Percentiles rank a stretch among this genome's conserved stretches.
Evolutionary conservation across 2,797 vertebrate species (phyloP).

Genomic region (Coccyzus lansbergi): DNA sequence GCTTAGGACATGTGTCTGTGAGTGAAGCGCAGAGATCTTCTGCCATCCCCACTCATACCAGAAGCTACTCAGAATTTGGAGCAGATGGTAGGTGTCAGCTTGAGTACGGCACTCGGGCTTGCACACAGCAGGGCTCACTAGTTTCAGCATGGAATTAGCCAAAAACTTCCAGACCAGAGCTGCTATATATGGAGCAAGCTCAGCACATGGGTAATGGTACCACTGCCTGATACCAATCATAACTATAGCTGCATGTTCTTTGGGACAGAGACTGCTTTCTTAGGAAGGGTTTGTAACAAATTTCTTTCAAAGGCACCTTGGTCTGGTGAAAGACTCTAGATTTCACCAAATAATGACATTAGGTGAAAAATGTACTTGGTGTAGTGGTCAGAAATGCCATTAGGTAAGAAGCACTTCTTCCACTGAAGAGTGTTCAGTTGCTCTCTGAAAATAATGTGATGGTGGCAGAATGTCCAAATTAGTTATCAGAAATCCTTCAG

Average conservation of each 20-base stretch:
- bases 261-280: neutral
- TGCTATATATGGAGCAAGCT: neutral
- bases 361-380: neutral
- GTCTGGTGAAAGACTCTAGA: neutral
- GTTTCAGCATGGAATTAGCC: neutral
- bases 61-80: neutral
- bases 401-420: neutral
- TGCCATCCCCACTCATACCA: rapidly evolving
- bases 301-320: neutral
- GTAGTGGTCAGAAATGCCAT: neutral
- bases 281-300: neutral
- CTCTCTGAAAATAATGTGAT: neutral
- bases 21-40: neutral
- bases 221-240: neutral
- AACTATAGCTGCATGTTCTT: neutral
- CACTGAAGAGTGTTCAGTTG: neutral
- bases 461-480: neutral
- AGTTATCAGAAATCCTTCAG: neutral
- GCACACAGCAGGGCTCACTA: neutral
- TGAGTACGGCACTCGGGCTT: neutral
- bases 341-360: neutral
- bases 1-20: neutral
- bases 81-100: neutral
- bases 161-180: neutral
- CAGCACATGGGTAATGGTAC: neutral